phyloP scores from a whole-genome alignment of 2,113 vertebrate species.

The Sinocyclocheilus anophthalmus region DNA sequence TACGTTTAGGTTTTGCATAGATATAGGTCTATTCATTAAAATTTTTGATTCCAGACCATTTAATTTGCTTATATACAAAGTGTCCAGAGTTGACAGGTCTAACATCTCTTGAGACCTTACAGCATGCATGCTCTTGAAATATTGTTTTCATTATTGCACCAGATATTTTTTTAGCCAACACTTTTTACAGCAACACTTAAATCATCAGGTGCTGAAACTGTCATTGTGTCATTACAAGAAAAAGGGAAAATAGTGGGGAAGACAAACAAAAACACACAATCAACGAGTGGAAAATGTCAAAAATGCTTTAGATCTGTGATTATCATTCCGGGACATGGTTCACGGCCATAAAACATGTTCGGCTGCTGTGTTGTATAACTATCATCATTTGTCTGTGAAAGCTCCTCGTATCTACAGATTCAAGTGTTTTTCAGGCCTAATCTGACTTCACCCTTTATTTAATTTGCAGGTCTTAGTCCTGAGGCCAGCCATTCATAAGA shows the following conservation, averaged over 20 bases:
- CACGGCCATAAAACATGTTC: neutral
- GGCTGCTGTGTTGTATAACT: neutral
- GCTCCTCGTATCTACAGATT: neutral
- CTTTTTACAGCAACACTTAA: neutral
- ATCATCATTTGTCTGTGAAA: constrained; percentile 12
- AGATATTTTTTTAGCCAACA: neutral
- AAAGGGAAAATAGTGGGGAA: neutral
- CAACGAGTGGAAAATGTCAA: neutral
- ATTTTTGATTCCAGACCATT: too few species aligned
- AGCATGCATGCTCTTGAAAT: neutral
- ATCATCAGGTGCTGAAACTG: neutral
- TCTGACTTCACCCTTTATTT: constrained; percentile 35
- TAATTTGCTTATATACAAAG: too few species aligned
- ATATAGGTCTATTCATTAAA: too few species aligned
- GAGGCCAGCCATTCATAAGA: constrained; percentile 17
- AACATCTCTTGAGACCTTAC: neutral
- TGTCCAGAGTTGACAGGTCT: neutral
- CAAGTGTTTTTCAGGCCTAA: constrained; percentile 29
- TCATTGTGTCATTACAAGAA: neutral
- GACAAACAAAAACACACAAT: neutral
- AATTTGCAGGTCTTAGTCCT: constrained; percentile 39
- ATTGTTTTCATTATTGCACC: neutral
- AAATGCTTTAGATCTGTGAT: neutral
- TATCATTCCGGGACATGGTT: neutral
- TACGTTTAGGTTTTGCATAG: too few species aligned